A percentile compares a stretch with the other conserved stretches of the same genome.
phyloP scores from a whole-genome alignment of 2,113 vertebrate species.

The Semnornis frantzii region DNA sequence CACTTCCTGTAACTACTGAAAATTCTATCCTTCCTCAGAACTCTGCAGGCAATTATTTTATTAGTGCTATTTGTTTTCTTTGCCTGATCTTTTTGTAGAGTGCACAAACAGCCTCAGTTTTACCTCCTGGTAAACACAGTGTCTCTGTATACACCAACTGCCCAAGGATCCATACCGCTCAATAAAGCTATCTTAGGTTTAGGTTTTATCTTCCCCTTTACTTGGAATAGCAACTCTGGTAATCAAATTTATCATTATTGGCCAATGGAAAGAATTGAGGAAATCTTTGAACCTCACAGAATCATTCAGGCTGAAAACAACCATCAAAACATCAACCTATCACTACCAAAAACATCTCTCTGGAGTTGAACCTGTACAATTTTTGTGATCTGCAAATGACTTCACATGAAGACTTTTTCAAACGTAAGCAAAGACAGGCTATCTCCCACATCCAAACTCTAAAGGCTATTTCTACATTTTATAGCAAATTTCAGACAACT shows the following conservation, averaged over 20 bases:
- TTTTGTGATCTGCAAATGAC: background rate
- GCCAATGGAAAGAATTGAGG: background rate
- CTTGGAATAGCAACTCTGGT: background rate
- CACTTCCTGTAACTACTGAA: background rate
- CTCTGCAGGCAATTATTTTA: background rate
- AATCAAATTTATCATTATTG: background rate
- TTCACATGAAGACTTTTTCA: background rate
- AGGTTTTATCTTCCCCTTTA: background rate
- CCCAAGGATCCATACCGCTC: background rate
- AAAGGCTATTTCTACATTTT: background rate
- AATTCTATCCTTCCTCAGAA: conserved; percentile 1
- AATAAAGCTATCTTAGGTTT: background rate
- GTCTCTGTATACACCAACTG: background rate
- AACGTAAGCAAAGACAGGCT: background rate
- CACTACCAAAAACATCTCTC: background rate
- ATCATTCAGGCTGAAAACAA: background rate
- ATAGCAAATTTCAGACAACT: background rate
- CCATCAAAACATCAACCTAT: too few species aligned
- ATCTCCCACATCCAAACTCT: background rate
- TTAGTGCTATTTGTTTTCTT: background rate
- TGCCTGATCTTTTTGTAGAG: background rate
- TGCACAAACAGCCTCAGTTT: background rate
- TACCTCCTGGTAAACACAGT: background rate
- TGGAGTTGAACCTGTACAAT: background rate
- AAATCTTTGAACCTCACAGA: background rate